Evolutionary conservation across 2,888 invertebrate genomes (phyloP), one percentile per base, ranked within the genome.

Genomic region (Nomada fabriciana): DNA sequence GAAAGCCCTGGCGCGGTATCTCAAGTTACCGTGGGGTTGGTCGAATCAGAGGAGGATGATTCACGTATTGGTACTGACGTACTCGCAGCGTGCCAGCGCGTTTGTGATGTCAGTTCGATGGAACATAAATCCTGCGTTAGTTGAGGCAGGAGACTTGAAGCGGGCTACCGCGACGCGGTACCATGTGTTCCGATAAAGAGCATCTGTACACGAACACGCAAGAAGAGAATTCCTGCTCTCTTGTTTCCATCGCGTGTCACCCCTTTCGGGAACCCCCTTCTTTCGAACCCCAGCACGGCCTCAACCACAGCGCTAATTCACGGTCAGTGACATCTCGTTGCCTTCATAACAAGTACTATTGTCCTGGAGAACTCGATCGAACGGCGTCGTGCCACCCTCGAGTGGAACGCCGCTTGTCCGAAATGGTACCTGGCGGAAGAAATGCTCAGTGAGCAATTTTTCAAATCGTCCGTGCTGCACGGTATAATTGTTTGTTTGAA

Each of bases 261-360:
- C 86, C 83, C 86, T 85, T 86, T 88, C 73, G 36, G 20, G 68
- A 61, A 80, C 65, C 77, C 70, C 84, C 63, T 83, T 67, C 68
- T n/a, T 61, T 72, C 57, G 65, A 43, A 57, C 78, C 76, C 81
- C 72, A 60, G 71, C 55, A 55, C 78, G 76, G 81, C 75, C 81
- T 88, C 88, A 87, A 85, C 89, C 91, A 77, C 90, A 86, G 82
- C 91, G 91, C 91, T 93, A 93, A 93, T 93, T 93, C 93, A 93
- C 86, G 90, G 83, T 90, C 89, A 90, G 92, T 92, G 93, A 93
- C 93, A 91, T 92, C 90, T 91, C 92, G 91, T 91, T 92, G 92
- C 91, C 91, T 91, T 86, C 91, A 90, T 91, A 92, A 92, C 92
- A 93, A 93, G 93, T 93, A 91, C 92, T 87, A 93, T 93, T 93